A percentile compares a stretch with the other conserved stretches of the same genome.
phyloP scores from a whole-genome alignment of 2,113 vertebrate genomes.

The Hiodon tergisus region DNA sequence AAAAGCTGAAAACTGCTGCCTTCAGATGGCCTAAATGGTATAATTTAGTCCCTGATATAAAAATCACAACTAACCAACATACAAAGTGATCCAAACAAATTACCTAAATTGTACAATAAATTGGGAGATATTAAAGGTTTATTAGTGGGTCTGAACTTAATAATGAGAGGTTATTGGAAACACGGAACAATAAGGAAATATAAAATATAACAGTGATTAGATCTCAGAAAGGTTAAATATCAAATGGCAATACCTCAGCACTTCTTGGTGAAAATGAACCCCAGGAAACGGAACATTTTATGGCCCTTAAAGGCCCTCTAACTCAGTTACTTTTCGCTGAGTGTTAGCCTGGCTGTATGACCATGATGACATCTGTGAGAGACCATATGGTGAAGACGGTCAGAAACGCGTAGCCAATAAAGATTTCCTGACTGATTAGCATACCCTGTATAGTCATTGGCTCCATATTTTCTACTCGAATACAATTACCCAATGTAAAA shows the following conservation, averaged over 20 bases:
- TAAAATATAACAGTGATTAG: background rate
- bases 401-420: constrained; percentile 1
- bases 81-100: background rate
- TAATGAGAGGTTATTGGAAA: background rate
- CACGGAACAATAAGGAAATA: background rate
- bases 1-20: too few relatives aligned
- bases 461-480: background rate
- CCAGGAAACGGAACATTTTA: background rate
- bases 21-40: too few relatives aligned
- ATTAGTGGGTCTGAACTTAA: background rate
- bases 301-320: background rate
- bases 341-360: too few relatives aligned
- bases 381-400: background rate
- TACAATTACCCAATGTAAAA: background rate
- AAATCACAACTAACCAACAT: background rate
- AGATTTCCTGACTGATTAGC: constrained; percentile 14
- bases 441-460: background rate
- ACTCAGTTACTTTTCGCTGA: too few relatives aligned
- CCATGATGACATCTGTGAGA: background rate
- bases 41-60: too few relatives aligned
- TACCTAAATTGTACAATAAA: background rate
- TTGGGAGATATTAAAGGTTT: background rate
- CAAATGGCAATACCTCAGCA: background rate
- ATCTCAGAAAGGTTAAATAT: background rate
- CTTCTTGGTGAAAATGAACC: background rate